A percentile compares a stretch with the other conserved stretches of the same genome.
These are phyloP conservation scores for Crocidura indochinensis DNA, from an alignment of 2,797 vertebrate species.

Conservation along the genomic window DNA sequence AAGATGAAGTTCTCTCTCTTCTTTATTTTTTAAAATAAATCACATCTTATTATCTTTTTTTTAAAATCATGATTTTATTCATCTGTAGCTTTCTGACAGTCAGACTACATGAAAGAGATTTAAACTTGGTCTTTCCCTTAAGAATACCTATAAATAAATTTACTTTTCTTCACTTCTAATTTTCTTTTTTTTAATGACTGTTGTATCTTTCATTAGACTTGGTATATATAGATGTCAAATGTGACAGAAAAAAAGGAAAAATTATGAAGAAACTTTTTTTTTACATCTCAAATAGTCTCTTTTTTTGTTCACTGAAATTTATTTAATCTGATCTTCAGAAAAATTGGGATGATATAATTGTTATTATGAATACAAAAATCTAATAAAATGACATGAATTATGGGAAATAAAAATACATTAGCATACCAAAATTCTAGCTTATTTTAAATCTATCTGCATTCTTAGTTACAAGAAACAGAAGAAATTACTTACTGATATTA, in stretches of 20 bases:
- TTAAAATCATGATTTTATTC: not conserved
- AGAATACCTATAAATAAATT: not conserved
- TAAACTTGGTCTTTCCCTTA: not conserved
- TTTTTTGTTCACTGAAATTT: no score
- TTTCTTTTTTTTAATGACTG: not conserved
- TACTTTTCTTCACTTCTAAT: not conserved
- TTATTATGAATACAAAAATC: slow-evolving; percentile 16
- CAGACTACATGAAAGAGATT: not conserved
- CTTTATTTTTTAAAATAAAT: no score
- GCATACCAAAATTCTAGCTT: not conserved
- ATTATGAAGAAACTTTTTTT: not conserved
- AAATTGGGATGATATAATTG: no score
- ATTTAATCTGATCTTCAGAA: no score
- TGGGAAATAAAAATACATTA: not conserved
- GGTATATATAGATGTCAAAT: not conserved
- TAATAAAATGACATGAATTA: not conserved
- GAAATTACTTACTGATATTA: not conserved
- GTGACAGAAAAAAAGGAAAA: not conserved
- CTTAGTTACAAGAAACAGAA: not conserved
- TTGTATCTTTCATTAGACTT: not conserved
- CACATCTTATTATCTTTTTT: no score
- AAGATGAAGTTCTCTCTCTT: no score
- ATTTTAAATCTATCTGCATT: not conserved
- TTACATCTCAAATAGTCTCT: not conserved
- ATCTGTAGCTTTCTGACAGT: not conserved